Evolutionary conservation across 1,140 invertebrate species (phyloP), one percentile per base, ranked within the genome.

Genomic region (Acromyrmex charruanus): DNA sequence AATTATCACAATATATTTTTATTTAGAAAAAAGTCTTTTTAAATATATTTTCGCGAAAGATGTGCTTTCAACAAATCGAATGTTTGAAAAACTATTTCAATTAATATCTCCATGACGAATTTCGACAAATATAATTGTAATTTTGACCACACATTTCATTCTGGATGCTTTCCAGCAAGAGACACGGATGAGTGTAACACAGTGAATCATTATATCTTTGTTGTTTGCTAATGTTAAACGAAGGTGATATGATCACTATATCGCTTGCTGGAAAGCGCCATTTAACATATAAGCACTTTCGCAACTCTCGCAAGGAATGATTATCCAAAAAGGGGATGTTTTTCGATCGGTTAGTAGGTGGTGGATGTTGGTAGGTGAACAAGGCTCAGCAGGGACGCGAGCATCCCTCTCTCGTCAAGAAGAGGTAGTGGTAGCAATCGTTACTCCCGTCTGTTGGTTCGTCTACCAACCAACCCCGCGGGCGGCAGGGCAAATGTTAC

Each of bases 371-470:
- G 75, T 39, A 51, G 80, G 55, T 25, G 39, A 69, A 16, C 35
- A 66, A 25, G 86, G 72, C 58, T 39, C 71, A 65, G 28, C 61
- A 72, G 72, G 89, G 88, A 74, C 68, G 87, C 88, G 63, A 86
- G 66, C 69, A 74, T 84, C 80, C 25, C 68, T 72, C 53, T 72
- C 81, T 82, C 77, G 81, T 58, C 77, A 49, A 31, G 49, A 35
- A 59, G 61, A 82, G 89, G 72, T 80, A 25, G 49, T 88, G 80
- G 72, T 90, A 89, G 90, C 87, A 93, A 93, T 93, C 92, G 91
- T 92, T 92, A 92, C 89, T 89, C 85, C 81, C 86, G 92, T 93
- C 92, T 93, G 88, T 87, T 88, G 77, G 86, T 55, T 85, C 80
- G 91, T 92, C 92, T 92, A 93, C 81, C 89, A 79, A 90, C 89